Conservation (phyloP, 2,888 invertebrate species). For the Marronus borbonicus region DNA sequence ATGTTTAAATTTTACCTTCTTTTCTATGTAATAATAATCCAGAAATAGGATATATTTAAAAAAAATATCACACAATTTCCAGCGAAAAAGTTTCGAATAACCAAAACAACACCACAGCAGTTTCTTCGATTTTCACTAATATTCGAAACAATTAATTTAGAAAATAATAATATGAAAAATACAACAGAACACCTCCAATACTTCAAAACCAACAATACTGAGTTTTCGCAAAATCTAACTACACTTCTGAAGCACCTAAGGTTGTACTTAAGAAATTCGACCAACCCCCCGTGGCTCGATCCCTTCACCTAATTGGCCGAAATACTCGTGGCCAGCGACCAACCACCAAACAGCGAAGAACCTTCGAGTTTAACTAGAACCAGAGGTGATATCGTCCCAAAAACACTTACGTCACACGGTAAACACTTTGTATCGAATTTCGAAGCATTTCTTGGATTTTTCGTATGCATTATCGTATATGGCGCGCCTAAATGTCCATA, state of each 20-base stretch:
- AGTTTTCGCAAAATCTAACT: not conserved
- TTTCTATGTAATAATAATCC: too few relatives aligned
- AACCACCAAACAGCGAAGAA: not conserved
- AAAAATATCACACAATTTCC: too few relatives aligned
- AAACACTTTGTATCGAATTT: not conserved
- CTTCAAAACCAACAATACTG: too few relatives aligned
- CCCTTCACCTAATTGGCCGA: not conserved
- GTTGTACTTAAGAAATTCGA: not conserved
- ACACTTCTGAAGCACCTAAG: not conserved
- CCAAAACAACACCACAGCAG: too few relatives aligned
- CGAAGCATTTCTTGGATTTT: not conserved
- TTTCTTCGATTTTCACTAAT: too few relatives aligned
- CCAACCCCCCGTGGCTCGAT: not conserved
- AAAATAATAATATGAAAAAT: too few relatives aligned
- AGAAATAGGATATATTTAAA: too few relatives aligned
- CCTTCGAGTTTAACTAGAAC: too few relatives aligned
- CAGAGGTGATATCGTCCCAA: not conserved
- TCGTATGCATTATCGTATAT: not conserved
- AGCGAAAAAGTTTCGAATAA: too few relatives aligned
- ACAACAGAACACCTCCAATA: too few relatives aligned
- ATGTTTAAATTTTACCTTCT: too few relatives aligned
- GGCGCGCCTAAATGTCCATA: not conserved
- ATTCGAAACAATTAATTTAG: too few relatives aligned
- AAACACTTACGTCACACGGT: not conserved
- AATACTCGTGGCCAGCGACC: not conserved